phyloP scores from a whole-genome alignment of 2,888 invertebrate genomes.

The Phaonia tiefii region DNA sequence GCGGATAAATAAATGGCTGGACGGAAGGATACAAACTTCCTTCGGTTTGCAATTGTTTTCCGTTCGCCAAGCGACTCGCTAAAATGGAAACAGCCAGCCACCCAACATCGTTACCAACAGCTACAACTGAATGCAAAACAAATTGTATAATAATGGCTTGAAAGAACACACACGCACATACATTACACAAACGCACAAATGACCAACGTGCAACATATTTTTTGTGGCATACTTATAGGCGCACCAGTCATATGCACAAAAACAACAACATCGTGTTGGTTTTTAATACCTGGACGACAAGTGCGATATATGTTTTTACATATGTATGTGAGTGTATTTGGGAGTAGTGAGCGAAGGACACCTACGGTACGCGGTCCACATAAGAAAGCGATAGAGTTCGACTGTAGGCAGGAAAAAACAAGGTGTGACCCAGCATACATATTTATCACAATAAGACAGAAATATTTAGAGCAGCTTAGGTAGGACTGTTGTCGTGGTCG shows the following conservation, averaged over 20 bases:
- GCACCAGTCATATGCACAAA: constrained; percentile 54
- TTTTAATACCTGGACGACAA: constrained; percentile 55
- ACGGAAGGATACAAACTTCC: constrained; percentile 67
- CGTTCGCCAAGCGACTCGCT: constrained; percentile 43
- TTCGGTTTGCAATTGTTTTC: constrained; percentile 65
- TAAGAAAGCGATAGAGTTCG: too few relatives aligned
- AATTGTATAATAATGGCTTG: constrained; percentile 61
- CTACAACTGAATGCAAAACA: constrained; percentile 58
- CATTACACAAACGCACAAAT: neutral
- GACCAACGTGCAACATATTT: constrained; percentile 56
- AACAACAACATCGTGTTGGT: constrained; percentile 50
- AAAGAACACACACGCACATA: constrained; percentile 11
- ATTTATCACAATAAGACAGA: too few relatives aligned
- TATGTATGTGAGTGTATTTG: too few relatives aligned
- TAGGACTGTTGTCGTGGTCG: too few relatives aligned
- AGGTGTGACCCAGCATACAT: too few relatives aligned
- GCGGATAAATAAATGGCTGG: constrained; percentile 14
- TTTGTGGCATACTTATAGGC: constrained; percentile 65
- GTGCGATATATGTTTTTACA: constrained; percentile 36
- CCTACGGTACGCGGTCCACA: too few relatives aligned
- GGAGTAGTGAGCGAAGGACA: too few relatives aligned
- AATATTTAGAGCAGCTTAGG: too few relatives aligned
- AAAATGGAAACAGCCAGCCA: constrained; percentile 27
- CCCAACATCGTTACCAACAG: constrained; percentile 19
- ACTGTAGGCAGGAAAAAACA: too few relatives aligned